phyloP scores from a whole-genome alignment of 2,888 invertebrate species.

The Scaptomyza cyrtandrae region DNA sequence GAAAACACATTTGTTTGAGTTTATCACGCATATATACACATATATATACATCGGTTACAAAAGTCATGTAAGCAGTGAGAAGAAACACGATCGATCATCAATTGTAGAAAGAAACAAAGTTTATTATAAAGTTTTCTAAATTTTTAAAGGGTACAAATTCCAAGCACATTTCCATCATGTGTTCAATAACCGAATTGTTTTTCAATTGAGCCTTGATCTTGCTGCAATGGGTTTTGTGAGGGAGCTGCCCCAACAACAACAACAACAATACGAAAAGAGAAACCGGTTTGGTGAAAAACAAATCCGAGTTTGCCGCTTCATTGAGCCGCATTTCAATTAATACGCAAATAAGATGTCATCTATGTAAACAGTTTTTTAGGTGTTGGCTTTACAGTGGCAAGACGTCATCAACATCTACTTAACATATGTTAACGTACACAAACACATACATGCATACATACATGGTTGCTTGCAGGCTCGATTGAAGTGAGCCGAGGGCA shows the following conservation, averaged over 20 bases:
- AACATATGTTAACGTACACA: conserved; percentile 1
- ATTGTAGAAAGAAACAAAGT: not conserved
- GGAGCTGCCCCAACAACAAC: conserved; percentile 3
- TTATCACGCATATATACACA: not conserved
- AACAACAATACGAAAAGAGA: not conserved
- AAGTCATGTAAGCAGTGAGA: conserved; percentile 1
- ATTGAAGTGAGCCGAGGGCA: conserved; percentile 39
- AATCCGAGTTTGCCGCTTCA: conserved; percentile 36
- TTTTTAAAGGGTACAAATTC: not conserved
- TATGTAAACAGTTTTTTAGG: conserved; percentile 55
- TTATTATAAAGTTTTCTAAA: not conserved
- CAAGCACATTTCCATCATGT: conserved; percentile 7
- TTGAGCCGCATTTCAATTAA: conserved; percentile 65
- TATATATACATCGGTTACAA: not conserved
- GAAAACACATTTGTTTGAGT: not conserved
- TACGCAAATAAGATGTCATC: conserved; percentile 69
- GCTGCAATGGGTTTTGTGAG: conserved; percentile 10
- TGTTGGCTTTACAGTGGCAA: conserved; percentile 27
- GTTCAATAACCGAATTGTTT: conserved; percentile 1
- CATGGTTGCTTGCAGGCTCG: not conserved
- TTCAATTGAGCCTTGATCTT: not conserved
- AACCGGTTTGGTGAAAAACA: conserved; percentile 41
- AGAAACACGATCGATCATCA: not conserved
- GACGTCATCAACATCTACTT: conserved; percentile 34
- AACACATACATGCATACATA: not conserved